phyloP scores from a whole-genome alignment of 2,888 invertebrate genomes.

The Volucella inanis region DNA sequence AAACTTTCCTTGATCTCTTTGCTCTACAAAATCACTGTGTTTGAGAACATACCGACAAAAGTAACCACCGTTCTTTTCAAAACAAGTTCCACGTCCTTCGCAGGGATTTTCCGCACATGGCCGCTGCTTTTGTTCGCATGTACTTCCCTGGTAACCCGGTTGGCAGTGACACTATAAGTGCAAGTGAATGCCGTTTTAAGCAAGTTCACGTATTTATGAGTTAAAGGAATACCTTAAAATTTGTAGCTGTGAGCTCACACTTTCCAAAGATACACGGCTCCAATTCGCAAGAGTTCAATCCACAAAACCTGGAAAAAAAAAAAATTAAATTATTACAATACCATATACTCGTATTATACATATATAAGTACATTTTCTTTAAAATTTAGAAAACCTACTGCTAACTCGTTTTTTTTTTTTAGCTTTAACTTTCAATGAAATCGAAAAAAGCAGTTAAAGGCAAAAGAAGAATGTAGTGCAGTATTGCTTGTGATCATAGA shows the following conservation, averaged over 20 bases:
- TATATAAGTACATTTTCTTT: background rate
- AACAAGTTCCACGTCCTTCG: conserved; percentile 89
- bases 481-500: too few species aligned
- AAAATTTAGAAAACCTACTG: too few species aligned
- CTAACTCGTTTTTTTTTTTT: too few species aligned
- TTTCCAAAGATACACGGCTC: conserved; percentile 85
- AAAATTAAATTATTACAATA: background rate
- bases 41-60: conserved; percentile 84
- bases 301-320: conserved; percentile 86
- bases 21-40: background rate
- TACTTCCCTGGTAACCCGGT: conserved; percentile 87
- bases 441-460: too few species aligned
- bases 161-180: conserved; percentile 86
- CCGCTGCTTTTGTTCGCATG: conserved; percentile 87
- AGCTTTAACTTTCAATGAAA: too few species aligned
- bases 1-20: background rate
- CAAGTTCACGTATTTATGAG: background rate
- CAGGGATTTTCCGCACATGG: conserved; percentile 90
- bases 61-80: conserved; percentile 87
- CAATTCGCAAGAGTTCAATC: conserved; percentile 89
- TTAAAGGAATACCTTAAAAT: conserved; percentile 79
- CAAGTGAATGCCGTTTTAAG: background rate
- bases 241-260: conserved; percentile 83
- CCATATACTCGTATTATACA: background rate
- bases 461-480: too few species aligned